phyloP scores from a whole-genome alignment of 2,797 vertebrate species.

The Bryconaethiops microstoma region DNA sequence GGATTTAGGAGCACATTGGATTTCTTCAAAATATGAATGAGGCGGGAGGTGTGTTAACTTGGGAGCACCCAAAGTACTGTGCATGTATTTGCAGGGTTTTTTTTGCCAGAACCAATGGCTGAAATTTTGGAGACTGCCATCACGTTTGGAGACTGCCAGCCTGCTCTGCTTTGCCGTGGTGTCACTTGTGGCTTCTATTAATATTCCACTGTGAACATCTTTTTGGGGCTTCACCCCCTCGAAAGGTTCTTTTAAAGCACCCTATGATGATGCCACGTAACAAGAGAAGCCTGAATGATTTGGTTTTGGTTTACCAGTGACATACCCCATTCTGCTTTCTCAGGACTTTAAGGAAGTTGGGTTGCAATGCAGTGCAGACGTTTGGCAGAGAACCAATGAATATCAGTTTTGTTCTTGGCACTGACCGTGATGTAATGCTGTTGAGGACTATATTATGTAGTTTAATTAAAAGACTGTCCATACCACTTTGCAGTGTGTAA shows the following conservation, averaged over 20 bases:
- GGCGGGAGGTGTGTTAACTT: neutral
- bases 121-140: conserved; percentile 8
- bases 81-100: neutral
- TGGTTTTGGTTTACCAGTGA: conserved; percentile 58
- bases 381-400: conserved; percentile 9
- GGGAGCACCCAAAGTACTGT: neutral
- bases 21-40: neutral
- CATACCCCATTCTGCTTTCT: conserved; percentile 46
- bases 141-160: conserved; percentile 48
- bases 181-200: conserved; percentile 70
- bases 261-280: conserved; percentile 58
- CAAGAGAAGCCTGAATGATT: conserved; percentile 49
- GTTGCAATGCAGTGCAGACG: conserved; percentile 46
- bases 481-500: no score
- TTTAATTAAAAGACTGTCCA: neutral
- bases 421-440: neutral
- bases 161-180: conserved; percentile 63
- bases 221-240: conserved; percentile 57
- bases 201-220: conserved; percentile 67
- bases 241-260: conserved; percentile 63
- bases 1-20: neutral
- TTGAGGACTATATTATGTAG: neutral
- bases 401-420: conserved; percentile 28
- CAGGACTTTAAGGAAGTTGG: conserved; percentile 35
- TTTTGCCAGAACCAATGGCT: neutral